Conservation (phyloP, 1,140 invertebrate genomes). For the Archivesica marissinica region DNA sequence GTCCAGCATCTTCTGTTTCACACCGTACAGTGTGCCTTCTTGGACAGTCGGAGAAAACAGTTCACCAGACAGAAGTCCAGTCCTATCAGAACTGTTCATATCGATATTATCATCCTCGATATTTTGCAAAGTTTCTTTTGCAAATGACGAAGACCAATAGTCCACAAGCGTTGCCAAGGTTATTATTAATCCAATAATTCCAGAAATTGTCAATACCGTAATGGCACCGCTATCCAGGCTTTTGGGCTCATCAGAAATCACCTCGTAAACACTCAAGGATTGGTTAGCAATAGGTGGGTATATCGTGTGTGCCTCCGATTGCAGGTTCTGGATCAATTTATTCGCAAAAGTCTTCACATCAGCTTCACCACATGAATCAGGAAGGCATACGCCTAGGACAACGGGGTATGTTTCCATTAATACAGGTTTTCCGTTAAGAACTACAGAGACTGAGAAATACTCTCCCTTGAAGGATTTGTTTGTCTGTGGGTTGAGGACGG, state of each 20-base stretch:
- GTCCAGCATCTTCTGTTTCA: neutral
- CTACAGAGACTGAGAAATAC: slow-evolving; percentile 5
- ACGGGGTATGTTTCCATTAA: neutral
- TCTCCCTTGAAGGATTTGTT: slow-evolving; percentile 13
- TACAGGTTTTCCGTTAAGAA: slow-evolving; percentile 33
- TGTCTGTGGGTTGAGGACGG: slow-evolving; percentile 3
- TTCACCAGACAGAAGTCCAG: slow-evolving; percentile 27
- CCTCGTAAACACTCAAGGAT: neutral
- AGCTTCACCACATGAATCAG: slow-evolving; percentile 43
- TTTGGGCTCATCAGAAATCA: neutral
- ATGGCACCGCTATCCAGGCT: neutral
- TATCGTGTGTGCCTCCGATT: neutral
- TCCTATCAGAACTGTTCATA: neutral
- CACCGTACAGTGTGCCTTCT: neutral
- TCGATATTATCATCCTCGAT: neutral
- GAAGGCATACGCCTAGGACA: slow-evolving; percentile 54
- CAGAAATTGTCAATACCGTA: neutral
- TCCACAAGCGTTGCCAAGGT: slow-evolving; percentile 4
- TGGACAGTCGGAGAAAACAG: neutral
- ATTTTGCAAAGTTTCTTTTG: neutral
- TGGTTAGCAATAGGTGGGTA: neutral
- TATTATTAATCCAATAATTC: neutral
- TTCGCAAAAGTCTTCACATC: slow-evolving; percentile 15
- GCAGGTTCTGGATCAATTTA: neutral
- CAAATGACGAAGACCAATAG: neutral